Evolutionary conservation across 2,888 invertebrate genomes (phyloP), one percentile per base, ranked within the genome.

Genomic region (Pachydiplax longipennis): DNA sequence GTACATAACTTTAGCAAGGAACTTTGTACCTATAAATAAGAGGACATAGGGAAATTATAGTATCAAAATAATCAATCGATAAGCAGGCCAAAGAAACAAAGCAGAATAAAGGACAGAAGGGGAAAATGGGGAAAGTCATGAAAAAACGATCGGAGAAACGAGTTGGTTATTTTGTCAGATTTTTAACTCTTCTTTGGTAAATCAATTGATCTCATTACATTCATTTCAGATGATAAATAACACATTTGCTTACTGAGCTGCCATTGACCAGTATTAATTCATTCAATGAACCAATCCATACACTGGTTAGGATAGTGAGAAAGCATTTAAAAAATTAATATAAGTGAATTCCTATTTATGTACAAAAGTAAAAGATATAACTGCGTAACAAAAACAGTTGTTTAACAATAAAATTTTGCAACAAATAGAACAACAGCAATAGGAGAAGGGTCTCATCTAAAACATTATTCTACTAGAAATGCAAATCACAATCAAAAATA

Each of bases 1-100:
- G 87, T 87, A 87, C 61, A 35, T 61, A 87, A 87, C 37, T 37
- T 61, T 61, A 61, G 61, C 87, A 87, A 87, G 87, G 87, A 87
- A 87, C 87, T 87, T 65, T 61, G 61, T 37, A 87, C 87, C 87
- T 87, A 65, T 87, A 87, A 87, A 87, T 61, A 87, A 87, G 37
- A 87, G 61, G 35, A 58, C n/a, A 58, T 83, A 18, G 18, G 61
- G n/a, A 87, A 87, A 87, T 37, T 35, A 87, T 15, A 40, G 3
- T 61, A 37, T 61, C 6, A 61, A 87, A 87, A 35, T 65, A 37
- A 73, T 31, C 2, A 31, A 58, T 37, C 37, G 58, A 87, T n/a
- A 87, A 35, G 40, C 31, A 31, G 40, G 61, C n/a, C 25, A 65
- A 0, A 12, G 87, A 87, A 87, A 83, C 6, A 87, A 83, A 18